Conservation (phyloP, 2,888 invertebrate genomes). For the Dascillus cervinus region DNA sequence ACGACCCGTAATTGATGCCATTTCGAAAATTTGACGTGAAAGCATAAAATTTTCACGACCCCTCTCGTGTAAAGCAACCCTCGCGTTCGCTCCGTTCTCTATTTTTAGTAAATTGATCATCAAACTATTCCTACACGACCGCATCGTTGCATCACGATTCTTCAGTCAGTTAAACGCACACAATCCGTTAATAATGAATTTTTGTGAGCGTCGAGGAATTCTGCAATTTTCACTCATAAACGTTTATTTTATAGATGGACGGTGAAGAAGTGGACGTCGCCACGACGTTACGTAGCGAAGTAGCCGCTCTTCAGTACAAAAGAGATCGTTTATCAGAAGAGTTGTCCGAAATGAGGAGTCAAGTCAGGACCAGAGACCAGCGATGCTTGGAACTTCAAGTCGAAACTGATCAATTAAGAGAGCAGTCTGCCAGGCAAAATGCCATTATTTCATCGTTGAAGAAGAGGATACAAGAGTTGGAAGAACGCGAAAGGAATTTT, state of each 20-base stretch:
- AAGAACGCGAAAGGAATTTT: slow-evolving; percentile 67
- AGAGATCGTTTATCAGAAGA: slow-evolving; percentile 70
- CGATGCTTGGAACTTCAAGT: slow-evolving; percentile 68
- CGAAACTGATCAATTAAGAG: slow-evolving; percentile 70
- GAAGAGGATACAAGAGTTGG: slow-evolving; percentile 70
- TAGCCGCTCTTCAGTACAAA: slow-evolving; percentile 78
- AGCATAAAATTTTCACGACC: too few species aligned
- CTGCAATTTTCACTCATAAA: slow-evolving; percentile 1
- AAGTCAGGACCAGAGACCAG: slow-evolving; percentile 63
- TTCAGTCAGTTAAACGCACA: too few species aligned
- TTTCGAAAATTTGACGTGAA: too few species aligned
- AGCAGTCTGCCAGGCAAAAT: slow-evolving; percentile 76
- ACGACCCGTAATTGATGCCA: too few species aligned
- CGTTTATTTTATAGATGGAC: slow-evolving; percentile 45
- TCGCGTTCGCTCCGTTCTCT: background rate
- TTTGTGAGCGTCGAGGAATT: too few species aligned
- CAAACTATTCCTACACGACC: background rate
- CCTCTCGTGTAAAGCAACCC: too few species aligned
- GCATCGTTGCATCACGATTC: background rate
- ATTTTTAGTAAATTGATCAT: slow-evolving; percentile 4
- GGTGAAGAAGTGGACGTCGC: slow-evolving; percentile 54
- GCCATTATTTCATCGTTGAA: slow-evolving; percentile 72
- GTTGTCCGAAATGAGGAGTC: slow-evolving; percentile 56
- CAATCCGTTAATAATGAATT: slow-evolving; percentile 2
- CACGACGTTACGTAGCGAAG: slow-evolving; percentile 71